phyloP scores from a whole-genome alignment of 2,888 invertebrate species.

The Argyresthia goedartella region DNA sequence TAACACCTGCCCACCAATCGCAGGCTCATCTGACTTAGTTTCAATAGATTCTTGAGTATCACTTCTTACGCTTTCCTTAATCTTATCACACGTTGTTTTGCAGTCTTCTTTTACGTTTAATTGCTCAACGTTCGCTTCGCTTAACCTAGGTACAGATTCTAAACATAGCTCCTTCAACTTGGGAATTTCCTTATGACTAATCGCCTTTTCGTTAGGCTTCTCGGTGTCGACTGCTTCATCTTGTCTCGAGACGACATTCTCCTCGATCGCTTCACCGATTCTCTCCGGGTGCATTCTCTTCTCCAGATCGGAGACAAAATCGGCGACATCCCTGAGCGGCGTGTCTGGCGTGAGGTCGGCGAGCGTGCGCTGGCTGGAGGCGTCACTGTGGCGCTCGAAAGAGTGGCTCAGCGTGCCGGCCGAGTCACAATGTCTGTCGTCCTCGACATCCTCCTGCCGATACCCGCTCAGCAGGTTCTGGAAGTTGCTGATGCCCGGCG shows the following conservation, averaged over 20 bases:
- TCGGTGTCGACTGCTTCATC: background rate
- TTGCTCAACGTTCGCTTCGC: conserved; percentile 39
- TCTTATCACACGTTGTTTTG: conserved; percentile 53
- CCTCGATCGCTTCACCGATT: background rate
- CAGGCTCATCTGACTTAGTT: conserved; percentile 45
- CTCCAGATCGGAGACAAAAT: conserved; percentile 25
- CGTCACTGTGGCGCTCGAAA: conserved; percentile 56
- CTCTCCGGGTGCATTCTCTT: conserved; percentile 9
- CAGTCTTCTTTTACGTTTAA: conserved; percentile 55
- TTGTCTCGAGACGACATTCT: background rate
- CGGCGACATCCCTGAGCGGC: conserved; percentile 45
- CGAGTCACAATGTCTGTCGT: conserved; percentile 46
- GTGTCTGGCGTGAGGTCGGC: conserved; percentile 59
- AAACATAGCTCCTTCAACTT: conserved; percentile 53
- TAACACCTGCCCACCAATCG: conserved; percentile 17
- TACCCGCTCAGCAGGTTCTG: conserved; percentile 50
- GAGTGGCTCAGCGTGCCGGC: conserved; percentile 58
- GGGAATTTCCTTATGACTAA: conserved; percentile 48
- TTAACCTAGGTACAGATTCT: conserved; percentile 55
- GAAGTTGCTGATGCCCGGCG: conserved; percentile 58
- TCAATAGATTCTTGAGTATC: conserved; percentile 56
- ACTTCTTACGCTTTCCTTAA: conserved; percentile 39
- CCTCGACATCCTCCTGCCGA: conserved; percentile 35
- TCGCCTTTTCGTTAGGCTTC: background rate
- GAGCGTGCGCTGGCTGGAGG: conserved; percentile 51